A percentile compares a stretch with the other conserved stretches of the same genome.
Evolutionary conservation across 2,888 invertebrate genomes (phyloP).

Genomic region (Xestia xanthographa): DNA sequence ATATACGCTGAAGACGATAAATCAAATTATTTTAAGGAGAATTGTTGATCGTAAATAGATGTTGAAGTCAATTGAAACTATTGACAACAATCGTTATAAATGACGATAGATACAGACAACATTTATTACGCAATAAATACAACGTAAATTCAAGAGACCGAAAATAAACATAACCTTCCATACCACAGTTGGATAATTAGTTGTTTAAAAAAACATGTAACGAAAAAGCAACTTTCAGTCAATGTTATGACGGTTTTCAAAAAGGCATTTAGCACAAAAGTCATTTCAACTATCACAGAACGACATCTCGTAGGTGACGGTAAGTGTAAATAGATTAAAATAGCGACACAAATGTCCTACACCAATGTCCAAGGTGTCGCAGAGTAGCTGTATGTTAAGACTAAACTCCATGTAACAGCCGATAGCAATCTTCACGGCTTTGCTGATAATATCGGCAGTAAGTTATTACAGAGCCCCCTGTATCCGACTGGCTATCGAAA

Average conservation of each 20-base stretch:
- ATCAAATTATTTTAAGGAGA: neutral
- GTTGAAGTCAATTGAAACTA: neutral
- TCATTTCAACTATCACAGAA: neutral
- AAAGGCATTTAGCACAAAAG: neutral
- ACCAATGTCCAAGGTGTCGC: conserved; percentile 23
- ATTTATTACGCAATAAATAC: neutral
- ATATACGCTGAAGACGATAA: neutral
- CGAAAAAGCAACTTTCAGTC: neutral
- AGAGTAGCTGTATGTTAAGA: conserved; percentile 31
- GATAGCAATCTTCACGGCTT: conserved; percentile 62
- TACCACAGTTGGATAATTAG: neutral
- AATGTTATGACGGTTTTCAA: neutral
- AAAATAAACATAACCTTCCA: neutral
- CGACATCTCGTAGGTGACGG: too few species aligned
- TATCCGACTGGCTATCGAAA: conserved; percentile 55
- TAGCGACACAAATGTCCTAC: conserved; percentile 6
- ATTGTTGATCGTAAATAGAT: neutral
- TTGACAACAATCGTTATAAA: neutral
- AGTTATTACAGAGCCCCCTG: conserved; percentile 40
- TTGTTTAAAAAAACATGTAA: neutral
- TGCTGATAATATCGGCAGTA: conserved; percentile 54
- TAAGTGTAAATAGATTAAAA: conserved; percentile 24
- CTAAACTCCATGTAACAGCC: conserved; percentile 40
- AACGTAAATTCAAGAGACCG: neutral
- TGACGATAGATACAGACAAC: neutral